Percentiles rank a stretch among this genome's conserved stretches.
Conservation (phyloP, 2,888 invertebrate species). For the Dryadula phaetusa region DNA sequence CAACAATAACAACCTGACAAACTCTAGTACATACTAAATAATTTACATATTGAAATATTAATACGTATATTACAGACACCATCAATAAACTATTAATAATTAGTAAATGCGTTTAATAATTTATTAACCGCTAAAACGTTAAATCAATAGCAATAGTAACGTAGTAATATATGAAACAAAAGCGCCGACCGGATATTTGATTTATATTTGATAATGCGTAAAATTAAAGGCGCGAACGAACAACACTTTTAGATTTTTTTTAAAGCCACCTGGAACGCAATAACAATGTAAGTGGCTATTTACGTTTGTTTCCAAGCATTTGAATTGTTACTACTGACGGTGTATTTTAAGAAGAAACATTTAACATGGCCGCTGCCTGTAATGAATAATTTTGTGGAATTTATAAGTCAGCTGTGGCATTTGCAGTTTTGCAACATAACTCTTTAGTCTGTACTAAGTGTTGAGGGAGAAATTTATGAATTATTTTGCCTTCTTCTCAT, state of each 20-base stretch:
- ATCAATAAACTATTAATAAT: neutral
- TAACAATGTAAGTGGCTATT: conserved; percentile 27
- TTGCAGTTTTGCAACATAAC: conserved; percentile 6
- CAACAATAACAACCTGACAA: neutral
- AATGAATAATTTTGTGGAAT: conserved; percentile 35
- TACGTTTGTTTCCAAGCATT: conserved; percentile 19
- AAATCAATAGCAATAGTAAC: conserved; percentile 4
- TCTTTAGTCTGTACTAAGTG: conserved; percentile 1
- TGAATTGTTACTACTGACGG: conserved; percentile 20
- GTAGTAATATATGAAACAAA: conserved; percentile 14
- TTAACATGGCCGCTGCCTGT: conserved; percentile 19
- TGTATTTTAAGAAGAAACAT: conserved; percentile 32
- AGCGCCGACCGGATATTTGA: conserved; percentile 4
- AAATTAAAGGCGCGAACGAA: conserved; percentile 25
- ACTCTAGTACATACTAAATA: neutral
- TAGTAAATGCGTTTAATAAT: neutral
- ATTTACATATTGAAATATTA: neutral
- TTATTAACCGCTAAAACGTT: neutral
- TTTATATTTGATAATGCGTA: conserved; percentile 10
- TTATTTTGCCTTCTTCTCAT: neutral
- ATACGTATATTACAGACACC: neutral
- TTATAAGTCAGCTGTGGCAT: conserved; percentile 27
- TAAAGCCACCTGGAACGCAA: conserved; percentile 19
- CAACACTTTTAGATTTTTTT: conserved; percentile 3
- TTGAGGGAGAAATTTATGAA: neutral